These are phyloP conservation scores for Byasa hedistus DNA, from an alignment of 2,888 invertebrate genomes.

Conservation along the genomic window DNA sequence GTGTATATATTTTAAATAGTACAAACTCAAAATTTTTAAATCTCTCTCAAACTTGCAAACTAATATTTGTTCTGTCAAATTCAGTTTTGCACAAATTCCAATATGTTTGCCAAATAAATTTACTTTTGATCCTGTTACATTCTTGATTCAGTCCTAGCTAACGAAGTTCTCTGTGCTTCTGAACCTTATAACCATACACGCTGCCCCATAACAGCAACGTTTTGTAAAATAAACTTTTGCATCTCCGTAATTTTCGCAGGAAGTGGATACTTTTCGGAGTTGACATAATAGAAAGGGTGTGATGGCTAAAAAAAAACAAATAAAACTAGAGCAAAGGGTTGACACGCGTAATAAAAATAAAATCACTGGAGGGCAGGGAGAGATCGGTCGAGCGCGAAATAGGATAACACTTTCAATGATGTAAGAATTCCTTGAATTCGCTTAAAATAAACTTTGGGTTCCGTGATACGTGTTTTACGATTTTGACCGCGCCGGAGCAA, in stretches of 20 bases:
- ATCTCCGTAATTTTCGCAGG: background rate
- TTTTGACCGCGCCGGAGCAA: constrained; percentile 6
- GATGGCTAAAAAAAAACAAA: constrained; percentile 11
- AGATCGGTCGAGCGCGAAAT: constrained; percentile 18
- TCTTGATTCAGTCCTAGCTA: no score
- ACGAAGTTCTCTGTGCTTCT: no score
- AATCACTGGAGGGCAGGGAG: constrained; percentile 18
- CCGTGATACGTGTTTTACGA: constrained; percentile 22
- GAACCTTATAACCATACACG: no score
- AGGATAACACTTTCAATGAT: constrained; percentile 23
- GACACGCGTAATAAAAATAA: constrained; percentile 25
- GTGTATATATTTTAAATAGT: no score
- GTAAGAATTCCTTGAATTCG: constrained; percentile 18
- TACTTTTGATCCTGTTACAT: no score
- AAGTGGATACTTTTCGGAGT: background rate
- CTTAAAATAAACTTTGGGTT: constrained; percentile 3
- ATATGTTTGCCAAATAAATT: no score
- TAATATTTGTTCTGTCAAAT: no score
- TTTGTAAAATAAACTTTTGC: background rate
- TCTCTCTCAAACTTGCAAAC: no score
- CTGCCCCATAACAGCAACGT: constrained; percentile 15
- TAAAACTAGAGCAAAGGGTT: constrained; percentile 24
- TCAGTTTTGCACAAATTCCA: no score
- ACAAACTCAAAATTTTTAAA: no score
- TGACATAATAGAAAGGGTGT: background rate